Conservation (phyloP, 2,888 invertebrate species). For the Platycheirus albimanus region DNA sequence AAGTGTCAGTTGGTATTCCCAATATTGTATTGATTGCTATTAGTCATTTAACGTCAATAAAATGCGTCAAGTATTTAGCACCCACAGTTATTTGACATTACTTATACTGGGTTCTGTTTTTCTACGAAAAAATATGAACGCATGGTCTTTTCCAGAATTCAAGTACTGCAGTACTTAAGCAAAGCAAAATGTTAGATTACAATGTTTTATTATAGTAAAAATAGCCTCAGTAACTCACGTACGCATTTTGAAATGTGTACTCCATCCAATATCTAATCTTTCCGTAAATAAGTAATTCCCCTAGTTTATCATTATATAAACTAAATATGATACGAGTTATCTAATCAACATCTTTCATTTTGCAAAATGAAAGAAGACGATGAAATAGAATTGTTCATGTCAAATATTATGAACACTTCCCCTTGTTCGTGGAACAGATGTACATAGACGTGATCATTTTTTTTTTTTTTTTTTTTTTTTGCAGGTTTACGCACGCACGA, state of each 20-base stretch:
- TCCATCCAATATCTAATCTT: conserved; percentile 46
- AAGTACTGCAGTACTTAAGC: not conserved
- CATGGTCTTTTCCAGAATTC: not conserved
- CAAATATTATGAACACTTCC: conserved; percentile 9
- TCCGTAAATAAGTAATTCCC: conserved; percentile 13
- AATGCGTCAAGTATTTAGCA: not conserved
- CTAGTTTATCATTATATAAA: conserved; percentile 17
- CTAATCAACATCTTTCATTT: conserved; percentile 38
- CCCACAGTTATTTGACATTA: not conserved
- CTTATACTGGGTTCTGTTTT: not conserved
- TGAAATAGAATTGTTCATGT: not conserved
- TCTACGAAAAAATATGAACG: conserved; percentile 17
- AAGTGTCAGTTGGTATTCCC: too few relatives aligned
- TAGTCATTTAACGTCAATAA: not conserved
- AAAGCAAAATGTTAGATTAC: not conserved
- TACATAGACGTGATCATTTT: not conserved
- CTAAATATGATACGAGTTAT: conserved; percentile 26
- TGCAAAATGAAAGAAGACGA: conserved; percentile 13
- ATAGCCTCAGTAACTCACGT: conserved; percentile 17
- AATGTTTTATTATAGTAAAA: not conserved
- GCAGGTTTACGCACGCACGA: not conserved
- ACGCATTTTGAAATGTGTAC: conserved; percentile 19
- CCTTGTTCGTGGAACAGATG: not conserved
- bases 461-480: conserved; percentile 1
- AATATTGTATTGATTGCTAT: too few relatives aligned